Base-by-base conservation (phyloP, 2,113 vertebrate species). In the Neoarius graeffei region DNA sequence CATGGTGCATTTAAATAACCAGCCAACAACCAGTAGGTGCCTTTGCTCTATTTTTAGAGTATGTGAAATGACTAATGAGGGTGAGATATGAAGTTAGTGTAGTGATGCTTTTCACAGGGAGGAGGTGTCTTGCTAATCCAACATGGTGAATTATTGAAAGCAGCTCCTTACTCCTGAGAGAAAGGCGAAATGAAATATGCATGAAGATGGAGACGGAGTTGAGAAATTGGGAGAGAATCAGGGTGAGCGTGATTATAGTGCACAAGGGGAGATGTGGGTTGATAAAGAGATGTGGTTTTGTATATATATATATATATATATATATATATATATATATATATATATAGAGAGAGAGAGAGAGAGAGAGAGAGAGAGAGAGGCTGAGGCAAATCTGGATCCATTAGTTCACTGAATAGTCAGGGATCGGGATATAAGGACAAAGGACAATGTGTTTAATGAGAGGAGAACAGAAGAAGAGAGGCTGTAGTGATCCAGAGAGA, bases 131-230 rank as follows among this genome's bases (percentile, higher is more conserved):
- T 85, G 76, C 74, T 88, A 84, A 69, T 60, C 81, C 66, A 76
- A 85, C 85, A 42, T 85, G 64, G 88, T 91, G 87, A 93, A 93
- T 92, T 91, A 94, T 92, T 93, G 89, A 94, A 89, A 86, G 74
- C 60, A 42, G 76, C 59, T 85, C 84, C 59, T 64, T 88, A 87
- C 86, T 92, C 88, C 85, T 56, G 85, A 87, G 88, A 92, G 83
- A 88, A 85, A 85, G 87, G 77, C 64, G n/a, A 67, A 86, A 92
- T 93, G 67, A 92, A 90, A 88, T 91, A 91, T 90, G 85, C 88
- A 87, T 90, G 30, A 88, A 90, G 81, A 87, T 88, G 67, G 27
- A 83, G 71, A 57, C 30, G 13, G 48, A 60, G 81, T 60, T 73
- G 30, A 62, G 60, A 56, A 73, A 35, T 27, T 9, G 30, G 35